Percentiles rank a stretch among this genome's conserved stretches.
These are phyloP conservation scores for Baronia brevicornis DNA, from an alignment of 2,888 invertebrate genomes.

Conservation along the genomic window DNA sequence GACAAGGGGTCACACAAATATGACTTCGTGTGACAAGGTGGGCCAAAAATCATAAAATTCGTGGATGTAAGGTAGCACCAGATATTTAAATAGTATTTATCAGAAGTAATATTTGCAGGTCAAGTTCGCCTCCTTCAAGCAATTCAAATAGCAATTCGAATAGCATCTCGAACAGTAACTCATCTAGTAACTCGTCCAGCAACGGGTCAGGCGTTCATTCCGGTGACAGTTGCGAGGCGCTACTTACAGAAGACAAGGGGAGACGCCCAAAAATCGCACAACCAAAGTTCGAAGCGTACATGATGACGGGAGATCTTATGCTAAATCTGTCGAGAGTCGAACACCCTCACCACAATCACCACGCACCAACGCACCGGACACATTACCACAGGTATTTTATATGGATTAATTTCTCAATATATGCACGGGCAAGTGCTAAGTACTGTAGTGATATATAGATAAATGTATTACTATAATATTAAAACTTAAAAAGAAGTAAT, in stretches of 20 bases:
- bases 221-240: constrained; percentile 66
- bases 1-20: too few relatives aligned
- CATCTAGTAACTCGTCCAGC: constrained; percentile 60
- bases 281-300: constrained; percentile 91
- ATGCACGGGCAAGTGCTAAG: too few relatives aligned
- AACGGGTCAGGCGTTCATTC: constrained; percentile 72
- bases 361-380: constrained; percentile 65
- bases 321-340: constrained; percentile 92
- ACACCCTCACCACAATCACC: constrained; percentile 75
- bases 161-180: constrained; percentile 58
- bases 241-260: constrained; percentile 54
- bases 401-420: neutral
- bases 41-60: too few relatives aligned
- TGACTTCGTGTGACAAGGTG: too few relatives aligned
- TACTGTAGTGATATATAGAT: too few relatives aligned
- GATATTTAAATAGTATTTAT: constrained; percentile 14
- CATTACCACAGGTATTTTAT: constrained; percentile 55
- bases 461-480: neutral
- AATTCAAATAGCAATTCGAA: constrained; percentile 35
- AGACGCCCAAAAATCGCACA: constrained; percentile 48
- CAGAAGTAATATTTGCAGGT: constrained; percentile 31
- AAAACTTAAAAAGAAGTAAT: neutral
- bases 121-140: constrained; percentile 59
- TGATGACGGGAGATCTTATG: constrained; percentile 98
- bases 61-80: constrained; percentile 6